A percentile compares a stretch with the other conserved stretches of the same genome.
Evolutionary conservation across 2,888 invertebrate species (phyloP).

Genomic region (Mellilla xanthometata): DNA sequence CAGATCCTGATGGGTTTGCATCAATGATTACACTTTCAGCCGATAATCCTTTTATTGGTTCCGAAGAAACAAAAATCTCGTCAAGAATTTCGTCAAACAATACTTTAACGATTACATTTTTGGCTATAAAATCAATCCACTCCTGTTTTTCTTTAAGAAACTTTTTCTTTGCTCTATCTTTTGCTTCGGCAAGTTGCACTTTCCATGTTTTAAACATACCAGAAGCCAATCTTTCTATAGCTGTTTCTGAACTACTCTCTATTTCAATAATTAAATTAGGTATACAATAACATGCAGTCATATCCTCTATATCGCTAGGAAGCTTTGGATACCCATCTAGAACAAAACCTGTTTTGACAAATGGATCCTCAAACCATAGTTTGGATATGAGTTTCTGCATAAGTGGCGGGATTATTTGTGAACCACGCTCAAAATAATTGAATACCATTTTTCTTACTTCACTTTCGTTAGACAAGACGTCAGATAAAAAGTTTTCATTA

Average conservation of each 20-base stretch:
- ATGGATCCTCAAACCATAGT: slow-evolving; percentile 80
- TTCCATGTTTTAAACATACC: slow-evolving; percentile 63
- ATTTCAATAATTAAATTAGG: slow-evolving; percentile 84
- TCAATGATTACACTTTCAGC: slow-evolving; percentile 71
- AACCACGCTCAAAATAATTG: slow-evolving; percentile 76
- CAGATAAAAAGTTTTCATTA: slow-evolving; percentile 48
- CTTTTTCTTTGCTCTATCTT: slow-evolving; percentile 44
- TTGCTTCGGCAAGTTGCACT: slow-evolving; percentile 59
- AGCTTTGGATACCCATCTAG: slow-evolving; percentile 85
- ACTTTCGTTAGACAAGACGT: slow-evolving; percentile 61
- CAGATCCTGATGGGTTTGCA: slow-evolving; percentile 59
- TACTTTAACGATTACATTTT: slow-evolving; percentile 51
- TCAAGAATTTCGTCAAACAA: slow-evolving; percentile 59
- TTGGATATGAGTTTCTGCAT: slow-evolving; percentile 66
- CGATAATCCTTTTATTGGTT: slow-evolving; percentile 33
- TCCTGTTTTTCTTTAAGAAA: slow-evolving; percentile 42
- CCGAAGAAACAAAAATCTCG: slow-evolving; percentile 31
- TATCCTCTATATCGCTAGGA: slow-evolving; percentile 76
- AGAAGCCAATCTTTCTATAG: slow-evolving; percentile 54
- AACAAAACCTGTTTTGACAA: slow-evolving; percentile 74
- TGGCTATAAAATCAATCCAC: slow-evolving; percentile 57
- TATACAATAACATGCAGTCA: slow-evolving; percentile 72
- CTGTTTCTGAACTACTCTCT: slow-evolving; percentile 52
- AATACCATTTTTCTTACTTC: slow-evolving; percentile 59
- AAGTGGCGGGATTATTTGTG: slow-evolving; percentile 65